Percentiles rank a stretch among this genome's conserved stretches.
Conservation (phyloP, 2,888 invertebrate genomes). For the Agrotis puta region DNA sequence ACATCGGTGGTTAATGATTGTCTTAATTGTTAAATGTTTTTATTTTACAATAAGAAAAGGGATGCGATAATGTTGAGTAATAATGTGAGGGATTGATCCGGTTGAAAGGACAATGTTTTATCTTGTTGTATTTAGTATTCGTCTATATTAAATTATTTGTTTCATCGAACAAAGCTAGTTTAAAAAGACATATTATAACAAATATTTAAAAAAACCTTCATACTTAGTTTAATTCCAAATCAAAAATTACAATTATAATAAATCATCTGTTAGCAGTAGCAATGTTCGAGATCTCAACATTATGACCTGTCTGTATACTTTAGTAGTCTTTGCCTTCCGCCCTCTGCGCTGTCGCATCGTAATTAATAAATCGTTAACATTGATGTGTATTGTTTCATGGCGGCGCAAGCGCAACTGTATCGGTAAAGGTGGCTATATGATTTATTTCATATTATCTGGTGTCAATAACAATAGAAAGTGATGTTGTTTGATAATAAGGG, state of each 20-base stretch:
- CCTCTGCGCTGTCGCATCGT: conserved; percentile 74
- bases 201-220: too few species aligned
- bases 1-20: too few species aligned
- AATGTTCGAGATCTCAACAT: background rate
- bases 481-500: background rate
- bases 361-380: conserved; percentile 88
- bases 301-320: conserved; percentile 38
- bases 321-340: conserved; percentile 66
- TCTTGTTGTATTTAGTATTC: too few species aligned
- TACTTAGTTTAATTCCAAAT: too few species aligned
- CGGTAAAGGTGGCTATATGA: conserved; percentile 65
- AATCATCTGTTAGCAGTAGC: background rate
- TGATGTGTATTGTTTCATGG: conserved; percentile 82
- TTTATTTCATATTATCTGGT: conserved; percentile 60
- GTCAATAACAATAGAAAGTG: conserved; percentile 3
- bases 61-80: too few species aligned
- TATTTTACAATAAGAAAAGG: background rate
- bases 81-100: too few species aligned
- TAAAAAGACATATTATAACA: too few species aligned
- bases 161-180: too few species aligned
- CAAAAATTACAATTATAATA: too few species aligned
- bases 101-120: too few species aligned
- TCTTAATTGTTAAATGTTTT: background rate
- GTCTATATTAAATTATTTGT: too few species aligned
- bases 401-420: conserved; percentile 67